These are phyloP conservation scores for Plodia interpunctella DNA, from an alignment of 1,140 invertebrate species.

Conservation along the genomic window DNA sequence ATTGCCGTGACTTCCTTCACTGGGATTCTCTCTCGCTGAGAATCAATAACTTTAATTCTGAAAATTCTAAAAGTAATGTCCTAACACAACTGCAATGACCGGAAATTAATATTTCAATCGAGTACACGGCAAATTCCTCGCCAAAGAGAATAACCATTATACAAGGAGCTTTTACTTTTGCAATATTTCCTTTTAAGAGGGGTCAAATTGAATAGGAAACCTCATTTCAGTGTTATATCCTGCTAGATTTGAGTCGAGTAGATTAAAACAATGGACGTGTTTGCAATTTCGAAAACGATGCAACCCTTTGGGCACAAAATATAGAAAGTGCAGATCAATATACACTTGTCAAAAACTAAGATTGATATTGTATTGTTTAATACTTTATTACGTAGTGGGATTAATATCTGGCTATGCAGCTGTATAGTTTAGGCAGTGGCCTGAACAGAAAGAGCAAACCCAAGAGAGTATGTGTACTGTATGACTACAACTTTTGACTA, in stretches of 20 bases:
- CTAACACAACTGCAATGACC: background rate
- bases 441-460: no score
- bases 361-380: no score
- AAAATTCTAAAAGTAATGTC: background rate
- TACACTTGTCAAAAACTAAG: background rate
- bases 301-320: slow-evolving; percentile 45
- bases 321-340: background rate
- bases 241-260: slow-evolving; percentile 41
- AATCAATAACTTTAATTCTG: no score
- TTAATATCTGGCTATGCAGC: no score
- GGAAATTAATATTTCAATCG: slow-evolving; percentile 65
- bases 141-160: slow-evolving; percentile 30
- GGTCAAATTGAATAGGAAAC: slow-evolving; percentile 40
- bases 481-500: no score
- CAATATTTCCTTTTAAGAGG: slow-evolving; percentile 12
- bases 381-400: no score
- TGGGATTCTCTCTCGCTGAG: no score
- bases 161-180: slow-evolving; percentile 21
- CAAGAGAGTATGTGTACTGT: no score
- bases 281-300: slow-evolving; percentile 65
- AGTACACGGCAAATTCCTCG: slow-evolving; percentile 43
- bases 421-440: no score
- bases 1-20: no score
- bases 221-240: slow-evolving; percentile 55
- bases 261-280: slow-evolving; percentile 73